phyloP scores from a whole-genome alignment of 2,888 invertebrate genomes.

The Eumerus sabulonum region DNA sequence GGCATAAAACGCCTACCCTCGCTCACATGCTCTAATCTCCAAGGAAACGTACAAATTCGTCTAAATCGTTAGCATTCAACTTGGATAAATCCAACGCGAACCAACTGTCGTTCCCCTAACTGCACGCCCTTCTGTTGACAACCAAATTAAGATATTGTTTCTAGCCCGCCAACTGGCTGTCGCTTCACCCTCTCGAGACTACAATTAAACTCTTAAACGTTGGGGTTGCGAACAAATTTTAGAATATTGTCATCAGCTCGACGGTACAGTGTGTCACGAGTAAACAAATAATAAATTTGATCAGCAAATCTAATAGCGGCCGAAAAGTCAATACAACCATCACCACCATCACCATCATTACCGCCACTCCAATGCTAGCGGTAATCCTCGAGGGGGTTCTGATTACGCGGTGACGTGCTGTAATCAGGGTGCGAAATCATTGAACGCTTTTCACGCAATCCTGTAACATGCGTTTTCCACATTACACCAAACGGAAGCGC shows the following conservation, averaged over 20 bases:
- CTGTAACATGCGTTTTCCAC: conserved; percentile 53
- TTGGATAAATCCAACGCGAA: background rate
- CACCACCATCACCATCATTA: conserved; percentile 8
- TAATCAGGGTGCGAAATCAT: conserved; percentile 38
- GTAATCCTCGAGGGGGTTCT: too few relatives aligned
- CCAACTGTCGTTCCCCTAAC: background rate
- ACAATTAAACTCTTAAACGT: conserved; percentile 53
- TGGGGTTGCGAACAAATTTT: conserved; percentile 10
- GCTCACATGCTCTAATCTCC: too few relatives aligned
- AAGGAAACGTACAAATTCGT: too few relatives aligned
- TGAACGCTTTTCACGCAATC: conserved; percentile 50
- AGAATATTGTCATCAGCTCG: conserved; percentile 29
- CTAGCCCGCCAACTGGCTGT: conserved; percentile 15
- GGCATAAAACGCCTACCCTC: too few relatives aligned
- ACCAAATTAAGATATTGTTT: conserved; percentile 63
- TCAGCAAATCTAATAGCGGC: conserved; percentile 54
- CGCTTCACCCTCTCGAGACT: conserved; percentile 41
- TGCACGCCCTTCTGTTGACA: conserved; percentile 39
- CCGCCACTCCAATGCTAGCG: background rate
- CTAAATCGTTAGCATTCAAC: too few relatives aligned
- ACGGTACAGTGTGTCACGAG: conserved; percentile 46
- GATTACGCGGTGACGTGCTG: background rate
- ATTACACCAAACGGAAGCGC: background rate
- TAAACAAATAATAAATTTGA: conserved; percentile 68
- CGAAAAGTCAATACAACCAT: conserved; percentile 49